These are phyloP conservation scores for Drosophila fuyamai DNA, from an alignment of 1,140 invertebrate genomes.

Conservation along the genomic window DNA sequence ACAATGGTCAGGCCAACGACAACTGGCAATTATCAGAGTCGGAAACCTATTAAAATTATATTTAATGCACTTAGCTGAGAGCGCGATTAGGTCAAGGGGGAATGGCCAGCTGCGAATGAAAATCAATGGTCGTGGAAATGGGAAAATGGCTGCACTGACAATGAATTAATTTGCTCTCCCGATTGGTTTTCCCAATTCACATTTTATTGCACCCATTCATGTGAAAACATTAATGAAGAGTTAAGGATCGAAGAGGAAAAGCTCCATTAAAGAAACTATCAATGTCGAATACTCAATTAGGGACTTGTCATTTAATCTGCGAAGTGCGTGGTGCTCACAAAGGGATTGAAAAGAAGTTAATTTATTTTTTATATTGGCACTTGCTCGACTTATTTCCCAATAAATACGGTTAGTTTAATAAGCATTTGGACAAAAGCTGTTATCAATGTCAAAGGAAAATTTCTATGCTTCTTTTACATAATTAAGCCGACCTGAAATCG, in stretches of 20 bases:
- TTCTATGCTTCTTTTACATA: conserved; percentile 29
- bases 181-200: not conserved
- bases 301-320: no score
- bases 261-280: no score
- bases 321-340: no score
- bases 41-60: conserved; percentile 46
- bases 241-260: no score
- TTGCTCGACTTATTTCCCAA: no score
- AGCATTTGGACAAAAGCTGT: not conserved
- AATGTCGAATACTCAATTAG: no score
- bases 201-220: not conserved
- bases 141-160: conserved; percentile 20
- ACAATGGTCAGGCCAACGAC: conserved; percentile 7
- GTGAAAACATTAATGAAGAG: no score
- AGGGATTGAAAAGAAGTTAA: no score
- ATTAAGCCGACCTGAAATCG: conserved; percentile 42
- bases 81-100: conserved; percentile 25
- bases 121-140: conserved; percentile 1
- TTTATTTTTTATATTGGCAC: no score
- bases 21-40: not conserved
- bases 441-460: not conserved
- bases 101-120: not conserved
- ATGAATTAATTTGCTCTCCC: conserved; percentile 19
- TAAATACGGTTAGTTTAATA: no score
- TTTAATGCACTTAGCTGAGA: conserved; percentile 44